Percentiles rank a stretch among this genome's conserved stretches.
These are phyloP conservation scores for Ectobius pallidus DNA, from an alignment of 2,888 invertebrate genomes.

Conservation along the genomic window DNA sequence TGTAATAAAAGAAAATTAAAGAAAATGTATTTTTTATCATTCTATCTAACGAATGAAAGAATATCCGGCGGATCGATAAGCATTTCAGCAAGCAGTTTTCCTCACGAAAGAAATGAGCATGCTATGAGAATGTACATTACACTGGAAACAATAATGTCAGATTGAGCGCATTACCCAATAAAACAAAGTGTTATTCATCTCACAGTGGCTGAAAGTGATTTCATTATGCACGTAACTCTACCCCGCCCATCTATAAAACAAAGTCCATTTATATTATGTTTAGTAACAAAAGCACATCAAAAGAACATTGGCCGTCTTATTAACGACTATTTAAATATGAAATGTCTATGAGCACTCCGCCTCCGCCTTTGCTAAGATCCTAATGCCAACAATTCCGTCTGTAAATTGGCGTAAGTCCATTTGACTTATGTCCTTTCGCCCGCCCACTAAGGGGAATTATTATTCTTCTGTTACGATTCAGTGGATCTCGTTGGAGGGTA, in stretches of 20 bases:
- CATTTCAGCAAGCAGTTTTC: too few relatives aligned
- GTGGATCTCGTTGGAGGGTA: background rate
- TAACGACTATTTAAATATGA: background rate
- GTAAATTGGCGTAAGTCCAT: conserved; percentile 1
- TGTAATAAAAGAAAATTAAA: too few relatives aligned
- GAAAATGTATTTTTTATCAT: too few relatives aligned
- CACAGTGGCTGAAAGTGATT: too few relatives aligned
- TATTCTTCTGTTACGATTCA: background rate
- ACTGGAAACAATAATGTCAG: too few relatives aligned
- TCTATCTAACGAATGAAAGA: too few relatives aligned
- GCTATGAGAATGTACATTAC: too few relatives aligned
- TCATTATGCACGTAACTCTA: background rate
- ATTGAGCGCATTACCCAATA: too few relatives aligned
- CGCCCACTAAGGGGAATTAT: background rate
- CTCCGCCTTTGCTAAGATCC: background rate
- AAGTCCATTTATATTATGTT: background rate
- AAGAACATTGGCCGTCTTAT: background rate
- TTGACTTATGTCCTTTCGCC: background rate
- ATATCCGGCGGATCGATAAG: too few relatives aligned
- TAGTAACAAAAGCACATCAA: background rate
- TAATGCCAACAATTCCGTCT: background rate
- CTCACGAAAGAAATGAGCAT: too few relatives aligned
- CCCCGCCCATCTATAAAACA: background rate
- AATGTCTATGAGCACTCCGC: background rate
- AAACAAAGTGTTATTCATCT: too few relatives aligned